Evolutionary conservation across 1,140 invertebrate species (phyloP).

Genomic region (Bombus consobrinus): DNA sequence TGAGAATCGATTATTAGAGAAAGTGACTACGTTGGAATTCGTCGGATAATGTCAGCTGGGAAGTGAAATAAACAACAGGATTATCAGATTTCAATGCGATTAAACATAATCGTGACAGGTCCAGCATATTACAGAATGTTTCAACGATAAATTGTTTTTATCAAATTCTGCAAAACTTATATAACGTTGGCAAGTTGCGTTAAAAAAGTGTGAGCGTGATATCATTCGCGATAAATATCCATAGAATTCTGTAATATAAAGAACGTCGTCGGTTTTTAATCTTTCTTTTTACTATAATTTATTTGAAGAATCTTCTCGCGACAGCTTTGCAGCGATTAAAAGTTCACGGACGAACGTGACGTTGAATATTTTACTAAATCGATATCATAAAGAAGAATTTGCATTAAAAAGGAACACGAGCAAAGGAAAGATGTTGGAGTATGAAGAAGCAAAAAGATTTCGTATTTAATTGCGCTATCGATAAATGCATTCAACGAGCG

Average conservation of each 20-base stretch:
- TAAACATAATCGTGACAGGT: not conserved
- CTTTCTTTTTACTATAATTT: not conserved
- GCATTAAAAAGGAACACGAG: too few relatives aligned
- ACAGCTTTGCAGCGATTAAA: too few relatives aligned
- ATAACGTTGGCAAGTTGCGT: not conserved
- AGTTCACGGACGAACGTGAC: too few relatives aligned
- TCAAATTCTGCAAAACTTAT: not conserved
- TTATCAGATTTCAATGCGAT: not conserved
- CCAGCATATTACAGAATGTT: rapidly evolving
- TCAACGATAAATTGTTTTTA: too few relatives aligned
- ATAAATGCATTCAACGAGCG: too few relatives aligned
- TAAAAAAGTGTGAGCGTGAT: not conserved
- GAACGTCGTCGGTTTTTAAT: not conserved
- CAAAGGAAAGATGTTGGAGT: too few relatives aligned
- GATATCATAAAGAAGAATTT: too few relatives aligned
- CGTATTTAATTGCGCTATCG: too few relatives aligned
- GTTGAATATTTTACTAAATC: too few relatives aligned
- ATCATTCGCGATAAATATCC: too few relatives aligned
- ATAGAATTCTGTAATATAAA: not conserved
- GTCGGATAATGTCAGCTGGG: not conserved
- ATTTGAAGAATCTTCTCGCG: too few relatives aligned
- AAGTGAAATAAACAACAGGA: not conserved
- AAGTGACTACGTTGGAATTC: not conserved
- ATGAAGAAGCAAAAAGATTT: too few relatives aligned
- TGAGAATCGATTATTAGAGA: not conserved